A percentile compares a stretch with the other conserved stretches of the same genome.
phyloP scores from a whole-genome alignment of 2,888 invertebrate species.

The Syritta pipiens region DNA sequence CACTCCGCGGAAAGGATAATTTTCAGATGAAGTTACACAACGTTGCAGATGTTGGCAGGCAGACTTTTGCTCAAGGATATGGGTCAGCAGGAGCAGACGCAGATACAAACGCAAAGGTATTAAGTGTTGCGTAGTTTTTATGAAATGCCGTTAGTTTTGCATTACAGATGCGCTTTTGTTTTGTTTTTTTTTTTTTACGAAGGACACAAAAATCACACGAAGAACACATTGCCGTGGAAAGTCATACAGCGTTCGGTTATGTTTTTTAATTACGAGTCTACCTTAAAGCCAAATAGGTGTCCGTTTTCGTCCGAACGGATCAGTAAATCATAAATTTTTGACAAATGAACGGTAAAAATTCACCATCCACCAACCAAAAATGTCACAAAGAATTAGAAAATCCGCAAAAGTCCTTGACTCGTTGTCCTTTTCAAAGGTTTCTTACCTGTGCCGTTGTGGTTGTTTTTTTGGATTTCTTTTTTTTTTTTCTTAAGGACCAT shows the following conservation, averaged over 20 bases:
- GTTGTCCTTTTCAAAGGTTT: constrained; percentile 28
- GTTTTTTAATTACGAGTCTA: constrained; percentile 18
- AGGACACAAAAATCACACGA: constrained; percentile 43
- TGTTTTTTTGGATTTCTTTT: constrained; percentile 18
- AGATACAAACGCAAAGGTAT: neutral
- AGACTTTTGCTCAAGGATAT: constrained; percentile 56
- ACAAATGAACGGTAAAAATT: constrained; percentile 62
- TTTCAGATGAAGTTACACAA: constrained; percentile 67
- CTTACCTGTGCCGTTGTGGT: constrained; percentile 61
- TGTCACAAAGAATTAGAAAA: constrained; percentile 1
- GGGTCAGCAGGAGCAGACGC: constrained; percentile 36
- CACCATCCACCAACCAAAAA: constrained; percentile 11
- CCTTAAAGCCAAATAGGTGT: constrained; percentile 20
- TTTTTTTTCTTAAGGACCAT: constrained; percentile 40
- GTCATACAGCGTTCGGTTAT: constrained; percentile 18
- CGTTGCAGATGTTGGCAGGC: constrained; percentile 60
- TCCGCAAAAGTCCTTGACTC: constrained; percentile 62
- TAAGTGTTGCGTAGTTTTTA: constrained; percentile 56
- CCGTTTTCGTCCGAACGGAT: constrained; percentile 31
- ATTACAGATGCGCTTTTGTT: constrained; percentile 52
- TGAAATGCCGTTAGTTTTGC: constrained; percentile 41
- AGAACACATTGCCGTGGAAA: constrained; percentile 25
- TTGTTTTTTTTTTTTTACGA: constrained; percentile 15
- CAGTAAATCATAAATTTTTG: constrained; percentile 64
- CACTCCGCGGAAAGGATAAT: constrained; percentile 68